Percentiles rank a stretch among this genome's conserved stretches.
phyloP scores from a whole-genome alignment of 2,888 invertebrate genomes.

The Lomographa bimaculata region DNA sequence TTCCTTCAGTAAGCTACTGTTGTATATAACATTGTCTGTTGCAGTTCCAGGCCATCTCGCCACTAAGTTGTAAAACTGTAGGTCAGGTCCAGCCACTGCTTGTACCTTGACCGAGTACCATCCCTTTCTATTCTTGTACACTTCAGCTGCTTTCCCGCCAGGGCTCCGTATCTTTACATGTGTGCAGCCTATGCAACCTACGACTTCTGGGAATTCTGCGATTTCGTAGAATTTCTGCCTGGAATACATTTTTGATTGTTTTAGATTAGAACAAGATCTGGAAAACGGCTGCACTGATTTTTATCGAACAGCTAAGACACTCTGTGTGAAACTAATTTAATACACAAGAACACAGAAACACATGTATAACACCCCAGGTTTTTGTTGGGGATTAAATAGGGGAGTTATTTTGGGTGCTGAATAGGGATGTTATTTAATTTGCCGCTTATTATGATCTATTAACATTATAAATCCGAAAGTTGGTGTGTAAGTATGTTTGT shows the following conservation, averaged over 20 bases:
- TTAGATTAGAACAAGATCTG: too few relatives aligned
- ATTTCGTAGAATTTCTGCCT: slow-evolving; percentile 9
- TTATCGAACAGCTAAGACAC: too few relatives aligned
- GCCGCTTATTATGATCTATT: too few relatives aligned
- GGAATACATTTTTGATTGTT: slow-evolving; percentile 13
- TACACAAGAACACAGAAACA: too few relatives aligned
- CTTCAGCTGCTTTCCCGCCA: slow-evolving; percentile 27
- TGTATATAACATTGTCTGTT: slow-evolving; percentile 30
- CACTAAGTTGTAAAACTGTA: slow-evolving; percentile 35
- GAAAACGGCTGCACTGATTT: too few relatives aligned
- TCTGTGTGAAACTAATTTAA: too few relatives aligned
- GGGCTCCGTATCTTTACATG: slow-evolving; percentile 37
- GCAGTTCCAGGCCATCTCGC: slow-evolving; percentile 34
- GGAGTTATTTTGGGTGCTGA: too few relatives aligned
- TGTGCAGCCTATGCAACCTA: slow-evolving; percentile 34
- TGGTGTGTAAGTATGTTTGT: too few relatives aligned
- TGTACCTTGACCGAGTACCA: slow-evolving; percentile 37
- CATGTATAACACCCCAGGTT: too few relatives aligned
- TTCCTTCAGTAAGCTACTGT: slow-evolving; percentile 19
- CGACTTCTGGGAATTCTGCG: slow-evolving; percentile 26
- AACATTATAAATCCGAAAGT: too few relatives aligned
- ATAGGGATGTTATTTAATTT: too few relatives aligned
- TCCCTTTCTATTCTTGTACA: slow-evolving; percentile 32
- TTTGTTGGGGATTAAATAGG: too few relatives aligned
- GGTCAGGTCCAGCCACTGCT: slow-evolving; percentile 33